Base-by-base conservation (phyloP, 2,797 vertebrate species). In the Cephalopachus bancanus region DNA sequence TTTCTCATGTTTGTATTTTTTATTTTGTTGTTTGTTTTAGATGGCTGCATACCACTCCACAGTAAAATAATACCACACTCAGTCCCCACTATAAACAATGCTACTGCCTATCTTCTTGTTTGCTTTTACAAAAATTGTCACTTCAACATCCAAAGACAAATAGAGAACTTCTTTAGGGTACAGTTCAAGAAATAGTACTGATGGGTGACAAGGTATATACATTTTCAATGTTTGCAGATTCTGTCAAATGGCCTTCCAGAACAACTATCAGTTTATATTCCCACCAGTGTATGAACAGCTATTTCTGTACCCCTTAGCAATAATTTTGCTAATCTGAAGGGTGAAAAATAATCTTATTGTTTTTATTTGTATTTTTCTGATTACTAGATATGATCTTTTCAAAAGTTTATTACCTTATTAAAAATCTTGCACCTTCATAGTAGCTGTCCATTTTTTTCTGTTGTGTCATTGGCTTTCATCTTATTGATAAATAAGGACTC, bases 281-380 rank as follows among this genome's bases (percentile, higher is more conserved):
- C 11, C 24, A 83, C 3, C 1, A 26, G 53, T 15, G 20, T n/a
- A 28, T 24, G 69, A 59, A 0, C 57, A 5, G 62, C 51, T 71
- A 51, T 37, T 93, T 83, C 28, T 74, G n/a, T 3, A 49, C 8
- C 11, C 28, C 33, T 83, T 78, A 59, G 2, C 64, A 79, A 81
- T 30, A 72, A 86, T 67, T 83, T 53, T 76, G 53, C 49, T n/a
- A 81, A 64, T 49, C 28, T 74, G 60, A 89, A 83, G 20, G 6
- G 17, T 87, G 16, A 94, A 74, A 96, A 75, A 57, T 24, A n/a
- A 83, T 51, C 69, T 87, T 60, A 53, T 20, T 59, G 72, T 78
- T 85, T 81, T 17, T 93, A 95, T 78, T 85, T 81, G 17, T 9
- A 76, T 89, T 86, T 84, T 67, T 96, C 57, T 85, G 16, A 86